phyloP scores from a whole-genome alignment of 2,113 vertebrate genomes.

The Zosterops borbonicus region DNA sequence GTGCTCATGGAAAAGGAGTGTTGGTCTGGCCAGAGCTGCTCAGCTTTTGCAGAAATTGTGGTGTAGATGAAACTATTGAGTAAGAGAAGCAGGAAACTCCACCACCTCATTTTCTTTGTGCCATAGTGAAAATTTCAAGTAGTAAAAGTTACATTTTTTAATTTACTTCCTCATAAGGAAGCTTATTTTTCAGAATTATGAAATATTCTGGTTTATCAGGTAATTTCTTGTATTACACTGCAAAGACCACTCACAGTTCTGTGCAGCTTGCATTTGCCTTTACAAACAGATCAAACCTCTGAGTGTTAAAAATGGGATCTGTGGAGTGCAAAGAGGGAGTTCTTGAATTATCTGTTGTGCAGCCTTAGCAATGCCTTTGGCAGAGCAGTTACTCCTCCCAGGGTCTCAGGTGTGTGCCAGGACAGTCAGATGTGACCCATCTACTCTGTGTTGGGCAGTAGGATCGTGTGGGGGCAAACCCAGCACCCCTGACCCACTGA shows the following conservation, averaged over 20 bases:
- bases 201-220: not conserved
- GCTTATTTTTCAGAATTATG: not conserved
- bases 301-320: not conserved
- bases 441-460: fast-evolving
- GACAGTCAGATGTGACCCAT: not conserved
- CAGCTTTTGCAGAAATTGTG: not conserved
- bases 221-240: not conserved
- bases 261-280: not conserved
- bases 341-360: not conserved
- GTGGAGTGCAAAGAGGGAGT: too few relatives aligned
- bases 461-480: not conserved
- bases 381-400: not conserved
- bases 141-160: not conserved
- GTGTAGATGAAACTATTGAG: not conserved
- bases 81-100: not conserved
- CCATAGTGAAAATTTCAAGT: not conserved
- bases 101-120: not conserved
- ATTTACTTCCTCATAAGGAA: not conserved
- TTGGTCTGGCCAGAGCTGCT: not conserved
- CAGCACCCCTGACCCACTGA: fast-evolving
- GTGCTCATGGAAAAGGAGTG: not conserved
- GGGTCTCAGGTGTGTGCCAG: not conserved
- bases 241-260: not conserved
- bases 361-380: not conserved
- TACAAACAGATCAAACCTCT: not conserved